Percentiles rank a stretch among this genome's conserved stretches.
Conservation (phyloP, 1,140 invertebrate species). For the Psilanteris sp. region DNA sequence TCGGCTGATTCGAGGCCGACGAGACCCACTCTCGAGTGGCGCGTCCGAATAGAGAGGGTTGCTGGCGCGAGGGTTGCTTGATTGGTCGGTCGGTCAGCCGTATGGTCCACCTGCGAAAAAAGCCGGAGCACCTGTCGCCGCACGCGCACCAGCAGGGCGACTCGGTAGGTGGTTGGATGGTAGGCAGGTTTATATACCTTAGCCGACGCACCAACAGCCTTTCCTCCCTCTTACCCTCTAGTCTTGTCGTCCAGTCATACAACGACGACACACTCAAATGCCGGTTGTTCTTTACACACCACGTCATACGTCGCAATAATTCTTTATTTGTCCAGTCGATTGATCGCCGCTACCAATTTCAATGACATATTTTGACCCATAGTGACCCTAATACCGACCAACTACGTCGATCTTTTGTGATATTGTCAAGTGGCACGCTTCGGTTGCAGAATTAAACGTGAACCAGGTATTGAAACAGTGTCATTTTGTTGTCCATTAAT, state of each 20-base stretch:
- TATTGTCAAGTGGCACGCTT: too few species aligned
- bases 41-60: conserved; percentile 47
- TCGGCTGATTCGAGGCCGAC: background rate
- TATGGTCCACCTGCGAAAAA: conserved; percentile 75
- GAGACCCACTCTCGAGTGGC: conserved; percentile 4
- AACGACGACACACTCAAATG: conserved; percentile 57
- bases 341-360: too few species aligned
- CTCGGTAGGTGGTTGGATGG: conserved; percentile 64
- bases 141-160: conserved; percentile 69
- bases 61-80: conserved; percentile 46
- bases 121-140: conserved; percentile 73
- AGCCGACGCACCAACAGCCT: conserved; percentile 25
- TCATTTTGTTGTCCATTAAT: background rate
- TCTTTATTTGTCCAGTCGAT: conserved; percentile 11
- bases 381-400: conserved; percentile 26
- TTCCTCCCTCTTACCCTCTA: conserved; percentile 62
- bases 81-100: conserved; percentile 59
- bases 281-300: conserved; percentile 57
- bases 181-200: conserved; percentile 46
- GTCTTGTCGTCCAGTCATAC: conserved; percentile 60
- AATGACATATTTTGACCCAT: conserved; percentile 17
- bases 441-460: background rate
- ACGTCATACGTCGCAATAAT: conserved; percentile 57
- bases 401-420: too few species aligned
- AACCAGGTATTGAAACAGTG: background rate